Percentiles rank a stretch among this genome's conserved stretches.
Conservation (phyloP, 2,888 invertebrate genomes). For the Limnephilus rhombicus region DNA sequence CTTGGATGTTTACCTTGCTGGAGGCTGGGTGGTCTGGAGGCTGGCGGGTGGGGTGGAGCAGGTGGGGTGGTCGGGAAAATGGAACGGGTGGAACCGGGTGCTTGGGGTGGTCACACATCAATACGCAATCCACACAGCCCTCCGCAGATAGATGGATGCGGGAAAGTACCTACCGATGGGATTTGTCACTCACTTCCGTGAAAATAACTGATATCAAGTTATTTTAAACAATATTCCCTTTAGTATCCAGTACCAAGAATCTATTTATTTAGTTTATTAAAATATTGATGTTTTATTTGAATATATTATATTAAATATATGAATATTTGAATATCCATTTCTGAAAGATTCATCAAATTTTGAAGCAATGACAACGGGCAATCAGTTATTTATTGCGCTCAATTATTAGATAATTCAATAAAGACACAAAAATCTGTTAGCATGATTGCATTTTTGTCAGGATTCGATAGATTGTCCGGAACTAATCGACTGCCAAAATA, state of each 20-base stretch:
- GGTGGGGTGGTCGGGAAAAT: background rate
- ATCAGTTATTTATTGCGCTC: too few species aligned
- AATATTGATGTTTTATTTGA: background rate
- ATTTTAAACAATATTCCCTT: constrained; percentile 13
- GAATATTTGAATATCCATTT: too few species aligned
- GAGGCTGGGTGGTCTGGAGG: constrained; percentile 11
- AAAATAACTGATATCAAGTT: constrained; percentile 56
- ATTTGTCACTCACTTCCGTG: constrained; percentile 60
- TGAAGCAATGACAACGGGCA: too few species aligned
- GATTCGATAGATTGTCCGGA: too few species aligned
- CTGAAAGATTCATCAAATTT: too few species aligned
- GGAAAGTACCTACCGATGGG: constrained; percentile 43
- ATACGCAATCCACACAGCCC: constrained; percentile 60
- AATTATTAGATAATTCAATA: too few species aligned
- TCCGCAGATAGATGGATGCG: constrained; percentile 55
- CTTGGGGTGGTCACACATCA: constrained; percentile 57
- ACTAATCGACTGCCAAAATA: too few species aligned
- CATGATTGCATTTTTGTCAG: too few species aligned
- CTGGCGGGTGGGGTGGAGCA: background rate
- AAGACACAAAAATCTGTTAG: too few species aligned
- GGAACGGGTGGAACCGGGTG: constrained; percentile 37
- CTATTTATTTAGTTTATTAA: background rate
- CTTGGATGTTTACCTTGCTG: constrained; percentile 44
- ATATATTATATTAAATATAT: too few species aligned
- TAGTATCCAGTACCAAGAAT: background rate